Evolutionary conservation across 1,140 invertebrate genomes (phyloP), one percentile per base, ranked within the genome.

Genomic region (Drosophila murphyi): DNA sequence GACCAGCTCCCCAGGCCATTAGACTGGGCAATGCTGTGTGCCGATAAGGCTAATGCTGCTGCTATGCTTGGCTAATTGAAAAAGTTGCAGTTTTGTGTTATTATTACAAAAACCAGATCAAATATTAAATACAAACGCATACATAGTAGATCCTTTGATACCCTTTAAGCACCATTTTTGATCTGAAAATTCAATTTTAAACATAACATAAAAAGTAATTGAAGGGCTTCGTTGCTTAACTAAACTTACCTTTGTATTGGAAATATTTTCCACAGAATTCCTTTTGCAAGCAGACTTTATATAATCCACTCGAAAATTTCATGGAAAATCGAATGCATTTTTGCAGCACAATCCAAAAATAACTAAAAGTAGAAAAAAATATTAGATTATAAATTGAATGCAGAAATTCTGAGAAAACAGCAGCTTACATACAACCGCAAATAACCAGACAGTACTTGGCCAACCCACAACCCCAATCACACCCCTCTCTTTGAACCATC

Each of bases 31-130:
- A 62, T 37, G 50, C 81, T 54, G 0, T n/a, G 39, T 8, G 51
- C 55, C 64, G 78, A 83, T 83, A 83, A 85, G 81, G 76, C 64
- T 82, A 82, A 82, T 82, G 70, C 71, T 20, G 51, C 31, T 50
- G 10, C 39, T n/a, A 6, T 68, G 80, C 45, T 48, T 52, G 57
- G 64, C 78, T 87, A 86, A 86, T 86, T 86, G 82, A 87, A 86
- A 87, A 82, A 86, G 82, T 86, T 85, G 82, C 82, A 86, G 68
- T 86, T 32, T 60, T 51, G 56, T 68, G 52, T 28, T 48, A 48
- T 48, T 48, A 48, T 29, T 8, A 29, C 47, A 67, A 69, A 69
- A 67, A 79, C 43, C 52, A 70, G 59, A 45, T 32, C 35, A 68
- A 78, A 50, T 80, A 35, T 57, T 61, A 59, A 35, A 64, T 37